Evolutionary conservation across 2,113 vertebrate genomes (phyloP).

Genomic region (Charina bottae): DNA sequence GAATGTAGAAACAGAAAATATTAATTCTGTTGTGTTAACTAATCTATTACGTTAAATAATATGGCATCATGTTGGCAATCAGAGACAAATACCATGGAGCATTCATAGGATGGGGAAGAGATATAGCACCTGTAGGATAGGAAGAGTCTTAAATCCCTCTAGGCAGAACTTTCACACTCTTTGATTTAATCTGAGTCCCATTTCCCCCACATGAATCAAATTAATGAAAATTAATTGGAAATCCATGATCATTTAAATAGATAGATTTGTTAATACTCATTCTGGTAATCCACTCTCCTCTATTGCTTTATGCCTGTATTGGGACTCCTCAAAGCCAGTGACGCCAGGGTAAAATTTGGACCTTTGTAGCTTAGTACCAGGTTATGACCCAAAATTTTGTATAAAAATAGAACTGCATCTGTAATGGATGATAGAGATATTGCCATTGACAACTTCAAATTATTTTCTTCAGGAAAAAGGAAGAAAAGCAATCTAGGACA

Average conservation of each 20-base stretch:
- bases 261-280: not conserved
- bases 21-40: not conserved
- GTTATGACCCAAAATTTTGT: not conserved
- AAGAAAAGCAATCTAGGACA: not conserved
- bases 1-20: not conserved
- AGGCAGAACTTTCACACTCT: not conserved
- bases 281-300: not conserved
- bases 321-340: not conserved
- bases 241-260: not conserved
- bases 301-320: not conserved
- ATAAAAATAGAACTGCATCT: not conserved
- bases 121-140: not conserved
- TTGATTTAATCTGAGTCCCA: not conserved
- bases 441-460: not conserved
- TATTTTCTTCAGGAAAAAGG: not conserved
- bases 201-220: not conserved
- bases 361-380: no score
- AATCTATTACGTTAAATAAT: not conserved
- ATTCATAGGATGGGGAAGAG: not conserved
- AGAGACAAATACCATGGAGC: not conserved
- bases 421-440: not conserved
- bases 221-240: not conserved
- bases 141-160: not conserved
- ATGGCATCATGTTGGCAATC: not conserved
- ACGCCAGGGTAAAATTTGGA: not conserved